Evolutionary conservation across 2,797 vertebrate genomes (phyloP).

Genomic region (Gouania willdenowi): DNA sequence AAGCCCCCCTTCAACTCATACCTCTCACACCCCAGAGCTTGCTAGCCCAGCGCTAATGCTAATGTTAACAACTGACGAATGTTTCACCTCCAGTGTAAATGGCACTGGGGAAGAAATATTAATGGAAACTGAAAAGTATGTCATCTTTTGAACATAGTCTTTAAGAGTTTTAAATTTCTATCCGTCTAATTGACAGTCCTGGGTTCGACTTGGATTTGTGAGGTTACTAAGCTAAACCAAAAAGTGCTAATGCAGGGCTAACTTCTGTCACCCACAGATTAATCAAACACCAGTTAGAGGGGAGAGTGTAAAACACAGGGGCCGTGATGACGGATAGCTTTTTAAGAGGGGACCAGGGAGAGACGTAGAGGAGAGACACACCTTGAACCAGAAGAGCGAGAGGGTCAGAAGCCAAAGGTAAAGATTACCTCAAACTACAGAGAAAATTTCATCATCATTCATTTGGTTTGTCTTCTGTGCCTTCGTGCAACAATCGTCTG

Average conservation of each 20-base stretch:
- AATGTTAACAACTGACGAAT: slow-evolving; percentile 61
- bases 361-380: slow-evolving; percentile 25
- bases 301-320: slow-evolving; percentile 53
- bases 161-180: slow-evolving; percentile 23
- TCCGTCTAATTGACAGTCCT: slow-evolving; percentile 37
- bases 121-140: slow-evolving; percentile 64
- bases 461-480: slow-evolving; percentile 11
- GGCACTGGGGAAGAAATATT: slow-evolving; percentile 55
- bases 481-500: slow-evolving; percentile 35
- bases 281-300: slow-evolving; percentile 61
- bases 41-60: slow-evolving; percentile 56
- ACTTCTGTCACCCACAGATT: slow-evolving; percentile 48
- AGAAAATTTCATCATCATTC: no score
- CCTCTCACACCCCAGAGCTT: slow-evolving; percentile 19
- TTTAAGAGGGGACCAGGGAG: slow-evolving; percentile 39
- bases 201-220: slow-evolving; percentile 11
- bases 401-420: slow-evolving; percentile 17
- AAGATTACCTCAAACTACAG: slow-evolving; percentile 9
- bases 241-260: slow-evolving; percentile 22
- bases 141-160: slow-evolving; percentile 17
- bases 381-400: slow-evolving; percentile 13
- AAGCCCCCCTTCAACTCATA: slow-evolving; percentile 13
- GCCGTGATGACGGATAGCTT: slow-evolving; percentile 44
- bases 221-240: slow-evolving; percentile 19
- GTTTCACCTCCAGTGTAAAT: slow-evolving; percentile 58